These are phyloP conservation scores for Gallinago media DNA, from an alignment of 2,113 vertebrate species.

Conservation along the genomic window DNA sequence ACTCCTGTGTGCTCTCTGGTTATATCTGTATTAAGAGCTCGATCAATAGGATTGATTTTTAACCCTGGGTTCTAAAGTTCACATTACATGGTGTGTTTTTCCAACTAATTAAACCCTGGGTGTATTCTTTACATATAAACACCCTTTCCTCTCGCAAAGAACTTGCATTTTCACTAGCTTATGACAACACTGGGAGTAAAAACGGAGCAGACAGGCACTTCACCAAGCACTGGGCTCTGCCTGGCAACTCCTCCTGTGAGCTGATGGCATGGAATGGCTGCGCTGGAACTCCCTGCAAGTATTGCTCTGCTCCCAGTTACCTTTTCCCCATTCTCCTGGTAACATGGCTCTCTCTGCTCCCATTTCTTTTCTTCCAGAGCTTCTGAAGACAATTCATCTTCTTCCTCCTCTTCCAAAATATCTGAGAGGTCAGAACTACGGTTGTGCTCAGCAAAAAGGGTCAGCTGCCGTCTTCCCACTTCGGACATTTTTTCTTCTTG, in stretches of 20 bases:
- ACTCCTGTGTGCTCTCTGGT: not conserved
- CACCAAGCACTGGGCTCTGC: not conserved
- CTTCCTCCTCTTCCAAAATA: conserved; percentile 96
- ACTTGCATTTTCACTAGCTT: not conserved
- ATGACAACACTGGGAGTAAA: not conserved
- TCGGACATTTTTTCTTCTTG: conserved; percentile 78
- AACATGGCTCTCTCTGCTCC: conserved; percentile 48
- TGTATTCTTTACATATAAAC: not conserved
- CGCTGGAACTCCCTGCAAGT: not conserved
- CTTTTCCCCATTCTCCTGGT: conserved; percentile 78
- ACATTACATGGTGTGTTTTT: not conserved
- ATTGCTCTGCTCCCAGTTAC: conserved; percentile 67
- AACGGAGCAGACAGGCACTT: not conserved
- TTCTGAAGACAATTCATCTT: conserved; percentile 77
- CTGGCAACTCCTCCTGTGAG: not conserved
- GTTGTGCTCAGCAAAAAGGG: conserved; percentile 85
- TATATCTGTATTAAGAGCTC: not conserved
- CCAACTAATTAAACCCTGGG: conserved; percentile 21
- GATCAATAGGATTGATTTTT: not conserved
- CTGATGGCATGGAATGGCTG: conserved; percentile 59
- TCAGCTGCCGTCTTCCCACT: conserved; percentile 52
- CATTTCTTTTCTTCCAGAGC: conserved; percentile 54
- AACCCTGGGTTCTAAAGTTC: not conserved
- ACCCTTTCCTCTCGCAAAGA: not conserved
- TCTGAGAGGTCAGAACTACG: conserved; percentile 93